Evolutionary conservation across 2,797 vertebrate genomes (phyloP), one percentile per base, ranked within the genome.

Genomic region (Eulemur mongoz): DNA sequence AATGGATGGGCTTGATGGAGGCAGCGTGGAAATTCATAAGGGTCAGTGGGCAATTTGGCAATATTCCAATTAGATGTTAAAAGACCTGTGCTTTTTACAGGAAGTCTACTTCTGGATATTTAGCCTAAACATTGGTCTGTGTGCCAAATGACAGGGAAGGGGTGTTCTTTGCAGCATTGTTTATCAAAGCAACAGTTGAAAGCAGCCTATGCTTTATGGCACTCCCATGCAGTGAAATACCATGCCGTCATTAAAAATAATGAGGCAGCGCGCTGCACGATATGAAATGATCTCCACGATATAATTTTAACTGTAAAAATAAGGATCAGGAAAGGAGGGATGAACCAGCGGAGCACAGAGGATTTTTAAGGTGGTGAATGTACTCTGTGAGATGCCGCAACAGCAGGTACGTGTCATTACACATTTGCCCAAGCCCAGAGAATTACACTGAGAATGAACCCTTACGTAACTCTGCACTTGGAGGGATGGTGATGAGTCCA

Each of bases 181-280:
- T 88, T 76, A 90, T 59, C 38, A 76, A 93, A 88, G 11, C 81
- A 88, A 65, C 1, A 17, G 82, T 4, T 40, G 30, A 65, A 93
- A 93, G 45, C 38, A 82, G 40, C 61, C 38, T 73, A 18, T 0
- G 20, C 38, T 57, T 61, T 17, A 81, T 0, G 35, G 23, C 17
- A 32, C 15, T 43, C 78, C 84, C 61, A 52, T 5, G 38, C 14
- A 45, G 80, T 12, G 17, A 89, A 95, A 94, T 40, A 65, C 32
- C 48, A 59, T 17, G 13, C 11, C 14, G 22, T 67, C 91, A 70
- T 85, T 95, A 96, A 92, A 95, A 95, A 93, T 57, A 70, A 91
- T 2, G n/a, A 81, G 45, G 9, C 12, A 15, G n/a, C 14, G 52
- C 30, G 67, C 67, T 63, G 43, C 50, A 22, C 43, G 5, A 70